These are phyloP conservation scores for Eptesicus fuscus DNA, from an alignment of 2,113 vertebrate genomes.

Conservation along the genomic window DNA sequence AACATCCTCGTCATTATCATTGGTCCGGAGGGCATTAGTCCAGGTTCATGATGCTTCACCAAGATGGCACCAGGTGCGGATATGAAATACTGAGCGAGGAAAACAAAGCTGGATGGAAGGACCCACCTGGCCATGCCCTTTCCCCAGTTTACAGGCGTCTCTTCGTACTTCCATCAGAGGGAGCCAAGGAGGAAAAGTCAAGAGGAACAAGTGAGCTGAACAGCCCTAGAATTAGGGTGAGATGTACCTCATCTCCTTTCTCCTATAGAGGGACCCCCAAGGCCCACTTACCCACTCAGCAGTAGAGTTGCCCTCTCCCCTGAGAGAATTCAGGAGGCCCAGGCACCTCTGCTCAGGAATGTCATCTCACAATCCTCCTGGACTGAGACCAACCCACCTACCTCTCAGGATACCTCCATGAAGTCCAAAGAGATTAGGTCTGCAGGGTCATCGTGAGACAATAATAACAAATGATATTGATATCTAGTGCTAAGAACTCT, in stretches of 20 bases:
- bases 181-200: not conserved
- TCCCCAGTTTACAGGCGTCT: accelerated
- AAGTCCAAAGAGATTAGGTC: not conserved
- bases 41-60: not conserved
- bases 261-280: accelerated
- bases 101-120: accelerated
- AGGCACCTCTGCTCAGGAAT: not conserved
- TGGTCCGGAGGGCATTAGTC: not conserved
- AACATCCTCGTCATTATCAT: not conserved
- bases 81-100: not conserved
- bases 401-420: not conserved
- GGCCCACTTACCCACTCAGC: no score
- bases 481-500: not conserved
- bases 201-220: not conserved
- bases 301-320: not conserved
- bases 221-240: not conserved
- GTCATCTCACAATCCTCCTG: accelerated
- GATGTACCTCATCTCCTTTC: not conserved
- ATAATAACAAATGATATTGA: not conserved
- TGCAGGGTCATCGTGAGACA: accelerated
- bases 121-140: accelerated
- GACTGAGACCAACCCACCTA: not conserved
- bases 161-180: not conserved
- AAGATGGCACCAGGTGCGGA: not conserved
- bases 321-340: not conserved